Evolutionary conservation across 2,113 vertebrate species (phyloP), one percentile per base, ranked within the genome.

Genomic region (Apeltes quadracus): DNA sequence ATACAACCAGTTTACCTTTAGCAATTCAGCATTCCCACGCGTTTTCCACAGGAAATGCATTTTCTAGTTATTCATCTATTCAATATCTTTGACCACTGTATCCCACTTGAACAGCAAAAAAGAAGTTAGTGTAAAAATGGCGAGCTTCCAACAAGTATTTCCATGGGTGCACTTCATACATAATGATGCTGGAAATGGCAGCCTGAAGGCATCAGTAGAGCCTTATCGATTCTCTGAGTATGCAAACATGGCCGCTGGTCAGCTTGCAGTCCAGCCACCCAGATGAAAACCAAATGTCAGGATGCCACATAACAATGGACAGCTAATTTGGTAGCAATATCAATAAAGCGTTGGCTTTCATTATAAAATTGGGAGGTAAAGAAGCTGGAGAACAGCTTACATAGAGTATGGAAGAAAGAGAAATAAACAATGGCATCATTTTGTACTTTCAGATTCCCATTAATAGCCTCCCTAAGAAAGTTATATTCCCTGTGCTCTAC

Each of bases 111-210:
- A 67, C 1, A 13, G 1, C 10, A 69, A 54, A 73, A 76, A 61
- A 63, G 22, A 75, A 74, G 54, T 61, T 57, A 68, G 6, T 22
- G 46, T 55, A 51, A n/a, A 20, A 48, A 74, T 73, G 78, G 56
- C 53, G 69, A 46, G 55, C 39, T 39, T 72, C 72, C 77, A 83
- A 57, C 25, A 53, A 57, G 63, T 36, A 70, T 79, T 76, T 73
- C 56, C 72, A 36, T 20, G 59, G 72, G 56, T 63, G 53, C 34
- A 75, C 61, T 55, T 84, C 65, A 80, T 72, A 50, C 74, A 81
- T 79, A 64, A 77, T 69, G 70, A 85, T 75, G 79, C 14, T 77
- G 32, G 38, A 80, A 79, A 82, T 69, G 55, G 61, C 64, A 75
- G 58, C 58, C n/a, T 12, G 44, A 57, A 84, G 79, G 83, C 67